These are phyloP conservation scores for Xanthorhoe designata DNA, from an alignment of 2,888 invertebrate genomes.

Conservation along the genomic window DNA sequence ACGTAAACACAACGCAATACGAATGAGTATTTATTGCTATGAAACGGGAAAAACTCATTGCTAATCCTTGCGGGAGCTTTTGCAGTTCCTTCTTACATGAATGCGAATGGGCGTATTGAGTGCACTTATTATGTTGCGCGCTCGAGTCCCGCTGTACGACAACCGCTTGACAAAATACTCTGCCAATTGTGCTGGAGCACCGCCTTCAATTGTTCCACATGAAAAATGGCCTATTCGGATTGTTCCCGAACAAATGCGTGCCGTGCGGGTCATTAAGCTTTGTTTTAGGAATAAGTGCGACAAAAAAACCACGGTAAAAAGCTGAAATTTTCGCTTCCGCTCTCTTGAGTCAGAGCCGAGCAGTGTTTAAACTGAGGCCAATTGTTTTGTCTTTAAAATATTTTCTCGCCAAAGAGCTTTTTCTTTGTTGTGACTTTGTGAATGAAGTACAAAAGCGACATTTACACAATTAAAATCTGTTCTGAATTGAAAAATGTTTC, in stretches of 20 bases:
- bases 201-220: conserved; percentile 84
- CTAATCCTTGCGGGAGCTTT: conserved; percentile 14
- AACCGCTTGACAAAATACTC: conserved; percentile 84
- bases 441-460: conserved; percentile 47
- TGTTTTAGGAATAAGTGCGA: conserved; percentile 82
- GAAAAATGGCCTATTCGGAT: conserved; percentile 84
- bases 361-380: conserved; percentile 68
- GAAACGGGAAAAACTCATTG: conserved; percentile 15
- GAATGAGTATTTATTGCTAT: conserved; percentile 36
- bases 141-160: conserved; percentile 70
- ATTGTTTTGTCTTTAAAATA: conserved; percentile 69
- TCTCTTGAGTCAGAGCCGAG: conserved; percentile 70
- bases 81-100: conserved; percentile 33
- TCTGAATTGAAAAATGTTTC: conserved; percentile 37
- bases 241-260: conserved; percentile 84
- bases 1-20: conserved; percentile 54
- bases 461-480: conserved; percentile 41
- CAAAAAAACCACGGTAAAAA: conserved; percentile 78
- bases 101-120: conserved; percentile 60
- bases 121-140: conserved; percentile 74
- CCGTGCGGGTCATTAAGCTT: conserved; percentile 84
- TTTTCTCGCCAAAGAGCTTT: conserved; percentile 50
- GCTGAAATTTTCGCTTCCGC: conserved; percentile 73
- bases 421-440: conserved; percentile 46
- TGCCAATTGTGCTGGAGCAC: conserved; percentile 81